These are phyloP conservation scores for Rhyacophila evoluta DNA, from an alignment of 2,888 invertebrate genomes.

Conservation along the genomic window DNA sequence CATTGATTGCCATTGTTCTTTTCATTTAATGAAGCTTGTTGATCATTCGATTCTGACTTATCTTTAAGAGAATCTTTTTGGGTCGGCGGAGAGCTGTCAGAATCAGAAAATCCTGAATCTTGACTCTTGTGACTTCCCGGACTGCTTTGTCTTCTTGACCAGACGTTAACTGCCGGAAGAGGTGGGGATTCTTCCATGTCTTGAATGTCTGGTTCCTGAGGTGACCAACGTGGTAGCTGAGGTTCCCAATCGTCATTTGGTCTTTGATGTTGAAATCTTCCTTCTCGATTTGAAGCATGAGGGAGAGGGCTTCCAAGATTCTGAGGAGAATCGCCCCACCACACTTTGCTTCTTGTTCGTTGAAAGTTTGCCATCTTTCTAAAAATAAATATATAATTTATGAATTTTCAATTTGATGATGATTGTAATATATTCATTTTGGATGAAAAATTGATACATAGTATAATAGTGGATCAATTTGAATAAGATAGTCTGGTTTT, in stretches of 20 bases:
- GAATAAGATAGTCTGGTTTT: too few species aligned
- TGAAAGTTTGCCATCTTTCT: conserved; percentile 74
- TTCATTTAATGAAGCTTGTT: background rate
- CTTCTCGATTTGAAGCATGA: conserved; percentile 60
- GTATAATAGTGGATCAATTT: too few species aligned
- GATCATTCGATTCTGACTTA: conserved; percentile 52
- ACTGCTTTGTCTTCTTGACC: conserved; percentile 69
- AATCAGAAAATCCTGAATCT: conserved; percentile 86
- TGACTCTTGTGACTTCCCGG: conserved; percentile 79
- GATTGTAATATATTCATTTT: too few species aligned
- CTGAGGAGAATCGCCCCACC: conserved; percentile 73
- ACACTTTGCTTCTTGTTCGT: conserved; percentile 76
- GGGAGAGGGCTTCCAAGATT: conserved; percentile 65
- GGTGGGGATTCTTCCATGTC: conserved; percentile 59
- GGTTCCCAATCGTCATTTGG: conserved; percentile 66
- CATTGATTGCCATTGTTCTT: conserved; percentile 56
- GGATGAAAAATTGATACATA: too few species aligned
- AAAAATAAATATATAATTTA: too few species aligned
- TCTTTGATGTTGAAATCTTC: conserved; percentile 58
- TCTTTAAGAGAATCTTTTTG: conserved; percentile 65
- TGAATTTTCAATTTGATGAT: too few species aligned
- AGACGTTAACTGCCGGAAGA: conserved; percentile 62
- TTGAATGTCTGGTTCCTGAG: conserved; percentile 33
- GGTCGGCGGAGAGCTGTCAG: conserved; percentile 74
- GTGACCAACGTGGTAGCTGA: conserved; percentile 68